Base-by-base conservation (phyloP, 2,113 vertebrate genomes). In the Colaptes auratus region DNA sequence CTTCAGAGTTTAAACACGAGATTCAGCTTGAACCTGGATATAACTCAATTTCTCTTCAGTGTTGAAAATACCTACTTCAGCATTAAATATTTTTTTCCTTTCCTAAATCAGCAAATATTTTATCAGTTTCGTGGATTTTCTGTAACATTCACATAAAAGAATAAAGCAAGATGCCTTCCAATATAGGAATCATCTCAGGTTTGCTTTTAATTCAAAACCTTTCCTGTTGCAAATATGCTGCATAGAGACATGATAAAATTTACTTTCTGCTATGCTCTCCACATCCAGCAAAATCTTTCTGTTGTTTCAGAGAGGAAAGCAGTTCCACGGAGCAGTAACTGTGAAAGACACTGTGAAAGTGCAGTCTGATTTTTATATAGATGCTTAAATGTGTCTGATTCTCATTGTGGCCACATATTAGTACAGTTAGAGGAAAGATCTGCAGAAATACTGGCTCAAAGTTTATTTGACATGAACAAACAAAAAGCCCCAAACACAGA, bases 1-100 rank as follows among this genome's bases (percentile, higher is more conserved):
- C 89, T 96, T 95, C 82, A 79, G 93, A 94, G 82, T 96, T 97
- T 93, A 95, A 97, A 96, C 76, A 92, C 95, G 92, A 96, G 94
- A 82, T 95, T 96, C 93, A 95, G 90, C 82, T 96, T 93, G 56
- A 56, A 97, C 92, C 82, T 93, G 88, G 92, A 88, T 93, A 91
- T 69, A 96, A 95, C 83, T 96, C 74, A 76, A 90, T 89, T 96
- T 96, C 86, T 95, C 93, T 97, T 97, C 95, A 96, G 89, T 89
- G 87, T 58, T 96, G 91, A 92, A 92, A 96, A 93, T 86, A 93
- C 61, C 63, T 59, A 96, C 80, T 72, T 89, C 80, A 91, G 89
- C 16, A 30, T 96, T 94, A 96, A 95, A 97, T 86, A 80, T 94
- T 96, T 96, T 93, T 92, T 71, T 74, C 66, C 83, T 95, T 94